Percentiles rank a stretch among this genome's conserved stretches.
Evolutionary conservation across 2,113 vertebrate genomes (phyloP).

Genomic region (Nasalis larvatus): DNA sequence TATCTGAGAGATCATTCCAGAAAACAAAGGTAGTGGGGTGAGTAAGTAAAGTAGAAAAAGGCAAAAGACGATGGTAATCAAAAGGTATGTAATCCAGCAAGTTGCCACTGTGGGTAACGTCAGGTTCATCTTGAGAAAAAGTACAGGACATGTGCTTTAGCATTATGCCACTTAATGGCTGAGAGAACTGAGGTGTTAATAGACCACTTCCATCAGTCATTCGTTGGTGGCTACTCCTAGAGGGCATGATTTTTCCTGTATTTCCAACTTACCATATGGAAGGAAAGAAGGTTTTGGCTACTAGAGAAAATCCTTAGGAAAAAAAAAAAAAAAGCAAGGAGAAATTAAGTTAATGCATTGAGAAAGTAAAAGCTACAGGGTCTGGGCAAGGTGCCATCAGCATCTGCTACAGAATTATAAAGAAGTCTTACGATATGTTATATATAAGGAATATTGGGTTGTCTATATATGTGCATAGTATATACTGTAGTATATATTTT

Average conservation of each 20-base stretch:
- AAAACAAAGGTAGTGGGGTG: not conserved
- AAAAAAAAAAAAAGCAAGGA: not conserved
- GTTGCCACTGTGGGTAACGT: not conserved
- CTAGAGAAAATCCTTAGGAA: not conserved
- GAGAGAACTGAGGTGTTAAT: accelerated
- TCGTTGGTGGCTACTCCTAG: not conserved
- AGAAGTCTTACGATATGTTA: not conserved
- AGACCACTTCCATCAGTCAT: not conserved
- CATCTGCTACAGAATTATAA: not conserved
- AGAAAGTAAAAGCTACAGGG: not conserved
- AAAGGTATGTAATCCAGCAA: not conserved
- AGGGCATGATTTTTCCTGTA: accelerated
- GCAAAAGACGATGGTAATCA: too few species aligned
- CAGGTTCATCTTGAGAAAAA: not conserved
- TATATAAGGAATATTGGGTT: too few species aligned
- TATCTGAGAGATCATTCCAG: not conserved
- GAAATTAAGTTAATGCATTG: not conserved
- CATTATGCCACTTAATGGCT: not conserved
- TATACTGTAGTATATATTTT: not conserved
- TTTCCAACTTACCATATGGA: not conserved
- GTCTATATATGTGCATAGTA: not conserved
- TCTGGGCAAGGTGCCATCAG: not conserved
- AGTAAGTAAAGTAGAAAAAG: not conserved
- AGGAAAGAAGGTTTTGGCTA: not conserved
- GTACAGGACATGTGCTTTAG: not conserved